Percentiles rank a stretch among this genome's conserved stretches.
phyloP scores from a whole-genome alignment of 2,113 vertebrate genomes.

The Hucho hucho region DNA sequence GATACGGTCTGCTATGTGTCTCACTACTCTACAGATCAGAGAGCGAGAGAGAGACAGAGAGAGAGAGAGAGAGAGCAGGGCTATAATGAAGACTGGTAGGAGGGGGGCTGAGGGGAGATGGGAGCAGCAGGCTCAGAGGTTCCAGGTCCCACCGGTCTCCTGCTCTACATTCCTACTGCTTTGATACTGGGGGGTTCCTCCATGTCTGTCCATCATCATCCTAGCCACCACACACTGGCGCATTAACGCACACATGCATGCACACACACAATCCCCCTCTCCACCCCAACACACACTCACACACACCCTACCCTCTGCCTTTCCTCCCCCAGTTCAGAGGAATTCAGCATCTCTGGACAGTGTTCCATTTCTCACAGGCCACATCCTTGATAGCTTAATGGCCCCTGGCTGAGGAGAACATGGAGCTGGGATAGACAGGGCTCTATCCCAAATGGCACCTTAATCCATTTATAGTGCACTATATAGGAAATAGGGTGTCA shows the following conservation, averaged over 20 bases:
- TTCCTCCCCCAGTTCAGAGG: slow-evolving; percentile 71
- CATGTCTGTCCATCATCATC: slow-evolving; percentile 74
- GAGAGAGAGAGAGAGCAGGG: too few relatives aligned
- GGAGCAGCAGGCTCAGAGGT: slow-evolving; percentile 40
- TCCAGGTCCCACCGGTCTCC: slow-evolving; percentile 63
- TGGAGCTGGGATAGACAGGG: slow-evolving; percentile 28
- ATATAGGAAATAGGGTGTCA: neutral
- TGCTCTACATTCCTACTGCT: slow-evolving; percentile 70
- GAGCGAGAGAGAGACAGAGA: too few relatives aligned
- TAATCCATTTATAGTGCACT: neutral
- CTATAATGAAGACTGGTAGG: too few relatives aligned
- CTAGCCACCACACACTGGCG: slow-evolving; percentile 31
- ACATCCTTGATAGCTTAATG: slow-evolving; percentile 77
- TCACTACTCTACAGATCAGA: slow-evolving; percentile 49
- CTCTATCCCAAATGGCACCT: neutral
- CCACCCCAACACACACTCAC: neutral
- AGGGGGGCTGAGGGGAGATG: slow-evolving; percentile 49
- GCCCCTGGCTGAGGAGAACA: slow-evolving; percentile 50
- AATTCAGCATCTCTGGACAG: slow-evolving; percentile 77
- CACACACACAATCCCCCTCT: neutral
- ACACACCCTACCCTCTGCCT: slow-evolving; percentile 23
- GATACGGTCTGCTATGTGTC: slow-evolving; percentile 43
- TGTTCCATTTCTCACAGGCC: slow-evolving; percentile 73
- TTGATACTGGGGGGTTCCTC: slow-evolving; percentile 68
- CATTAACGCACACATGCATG: too few relatives aligned